Evolutionary conservation across 2,888 invertebrate species (phyloP).

Genomic region (Synanthedon andrenaeformis): DNA sequence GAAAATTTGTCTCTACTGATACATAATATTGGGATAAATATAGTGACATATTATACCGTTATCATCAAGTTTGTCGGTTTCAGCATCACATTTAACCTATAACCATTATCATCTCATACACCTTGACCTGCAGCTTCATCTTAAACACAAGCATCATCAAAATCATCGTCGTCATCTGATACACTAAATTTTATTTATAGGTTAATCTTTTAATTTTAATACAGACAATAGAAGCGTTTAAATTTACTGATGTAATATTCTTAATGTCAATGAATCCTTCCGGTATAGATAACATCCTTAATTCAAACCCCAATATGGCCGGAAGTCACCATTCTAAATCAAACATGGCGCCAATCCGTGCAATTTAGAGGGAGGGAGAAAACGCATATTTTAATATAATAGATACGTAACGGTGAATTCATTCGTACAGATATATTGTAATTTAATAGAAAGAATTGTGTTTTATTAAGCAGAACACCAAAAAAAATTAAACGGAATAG

Average conservation of each 20-base stretch:
- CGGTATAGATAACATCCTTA: slow-evolving; percentile 42
- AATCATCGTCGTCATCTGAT: too few species aligned
- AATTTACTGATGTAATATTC: slow-evolving; percentile 52
- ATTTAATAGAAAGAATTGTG: neutral
- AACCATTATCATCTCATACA: too few species aligned
- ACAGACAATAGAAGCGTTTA: slow-evolving; percentile 6
- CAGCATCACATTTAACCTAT: too few species aligned
- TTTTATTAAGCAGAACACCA: neutral
- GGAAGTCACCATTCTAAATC: slow-evolving; percentile 65
- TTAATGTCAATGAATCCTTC: slow-evolving; percentile 36
- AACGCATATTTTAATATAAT: slow-evolving; percentile 48
- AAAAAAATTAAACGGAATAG: too few species aligned
- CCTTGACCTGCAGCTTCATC: neutral
- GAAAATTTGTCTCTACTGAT: too few species aligned
- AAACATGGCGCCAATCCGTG: slow-evolving; percentile 48
- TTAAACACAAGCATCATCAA: neutral
- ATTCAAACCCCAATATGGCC: slow-evolving; percentile 41
- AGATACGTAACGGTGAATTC: slow-evolving; percentile 26
- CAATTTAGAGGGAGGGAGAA: slow-evolving; percentile 31
- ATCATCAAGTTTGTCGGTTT: too few species aligned
- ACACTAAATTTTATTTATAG: too few species aligned
- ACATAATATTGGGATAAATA: neutral
- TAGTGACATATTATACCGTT: too few species aligned
- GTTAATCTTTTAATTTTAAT: too few species aligned
- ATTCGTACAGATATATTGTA: slow-evolving; percentile 2